Percentiles rank a stretch among this genome's conserved stretches.
Evolutionary conservation across 2,797 vertebrate species (phyloP).

Genomic region (Rhinichthys osculus): DNA sequence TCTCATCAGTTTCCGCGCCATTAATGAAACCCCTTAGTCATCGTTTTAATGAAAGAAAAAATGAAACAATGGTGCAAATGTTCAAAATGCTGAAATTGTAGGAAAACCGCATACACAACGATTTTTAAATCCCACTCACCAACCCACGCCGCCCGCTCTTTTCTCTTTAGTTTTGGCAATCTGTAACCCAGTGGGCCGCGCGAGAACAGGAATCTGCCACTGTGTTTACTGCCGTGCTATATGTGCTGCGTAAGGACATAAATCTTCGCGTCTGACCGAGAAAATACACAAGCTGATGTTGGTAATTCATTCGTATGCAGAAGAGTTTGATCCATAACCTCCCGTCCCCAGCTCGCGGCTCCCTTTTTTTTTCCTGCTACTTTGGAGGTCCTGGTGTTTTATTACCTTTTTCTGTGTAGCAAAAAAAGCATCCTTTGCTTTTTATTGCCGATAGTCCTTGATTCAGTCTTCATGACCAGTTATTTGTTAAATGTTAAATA

Average conservation of each 20-base stretch:
- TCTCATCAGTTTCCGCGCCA: slow-evolving; percentile 73
- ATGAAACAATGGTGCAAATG: slow-evolving; percentile 88
- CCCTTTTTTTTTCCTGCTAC: not conserved
- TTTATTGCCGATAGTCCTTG: not conserved
- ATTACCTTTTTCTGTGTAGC: not conserved
- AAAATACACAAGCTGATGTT: slow-evolving; percentile 75
- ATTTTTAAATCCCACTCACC: slow-evolving; percentile 83
- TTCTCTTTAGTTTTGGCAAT: slow-evolving; percentile 77
- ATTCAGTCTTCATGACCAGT: not conserved
- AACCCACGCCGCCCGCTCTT: slow-evolving; percentile 86
- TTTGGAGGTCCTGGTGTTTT: slow-evolving; percentile 1
- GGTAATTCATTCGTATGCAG: slow-evolving; percentile 39
- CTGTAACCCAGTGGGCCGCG: slow-evolving; percentile 66
- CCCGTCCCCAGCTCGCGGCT: not conserved
- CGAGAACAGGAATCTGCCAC: slow-evolving; percentile 23
- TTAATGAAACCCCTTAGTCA: slow-evolving; percentile 81
- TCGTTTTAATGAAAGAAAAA: slow-evolving; percentile 81
- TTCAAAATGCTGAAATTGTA: slow-evolving; percentile 73
- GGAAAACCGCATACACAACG: slow-evolving; percentile 82
- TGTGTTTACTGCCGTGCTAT: slow-evolving; percentile 86
- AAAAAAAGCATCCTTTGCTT: not conserved
- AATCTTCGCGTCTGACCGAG: slow-evolving; percentile 87
- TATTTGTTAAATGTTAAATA: not conserved
- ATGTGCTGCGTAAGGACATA: slow-evolving; percentile 83
- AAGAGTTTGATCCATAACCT: slow-evolving; percentile 30